phyloP scores from a whole-genome alignment of 1,140 invertebrate genomes.

The Drosophila sucinea region DNA sequence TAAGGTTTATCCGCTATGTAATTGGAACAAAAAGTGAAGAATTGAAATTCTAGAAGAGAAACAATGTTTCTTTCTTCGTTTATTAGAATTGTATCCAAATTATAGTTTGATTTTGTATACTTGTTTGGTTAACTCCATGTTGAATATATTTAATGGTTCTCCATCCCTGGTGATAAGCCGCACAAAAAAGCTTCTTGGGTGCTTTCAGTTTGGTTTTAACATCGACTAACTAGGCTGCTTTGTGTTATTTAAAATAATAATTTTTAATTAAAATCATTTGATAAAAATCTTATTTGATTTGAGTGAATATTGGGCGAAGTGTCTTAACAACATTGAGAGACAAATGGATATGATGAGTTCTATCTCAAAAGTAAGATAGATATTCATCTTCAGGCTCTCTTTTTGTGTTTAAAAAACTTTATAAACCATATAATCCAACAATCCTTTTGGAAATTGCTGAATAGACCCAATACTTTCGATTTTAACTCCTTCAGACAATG shows the following conservation, averaged over 20 bases:
- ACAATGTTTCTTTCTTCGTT: neutral
- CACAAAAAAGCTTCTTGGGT: neutral
- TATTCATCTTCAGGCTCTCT: no score
- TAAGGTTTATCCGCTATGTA: neutral
- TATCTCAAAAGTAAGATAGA: no score
- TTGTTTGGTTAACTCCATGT: neutral
- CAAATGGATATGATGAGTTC: no score
- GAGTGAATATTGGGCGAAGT: no score
- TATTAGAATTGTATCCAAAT: neutral
- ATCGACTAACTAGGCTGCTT: neutral
- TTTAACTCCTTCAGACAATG: no score
- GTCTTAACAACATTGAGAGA: no score
- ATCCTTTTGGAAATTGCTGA: no score
- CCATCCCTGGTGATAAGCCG: neutral
- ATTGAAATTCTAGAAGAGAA: neutral
- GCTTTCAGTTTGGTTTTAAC: neutral
- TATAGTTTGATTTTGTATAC: neutral
- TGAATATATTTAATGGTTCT: neutral
- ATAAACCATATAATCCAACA: neutral
- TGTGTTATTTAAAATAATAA: no score
- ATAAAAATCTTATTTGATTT: no score
- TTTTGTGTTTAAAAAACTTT: neutral
- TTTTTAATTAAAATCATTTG: no score
- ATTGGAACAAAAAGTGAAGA: neutral
- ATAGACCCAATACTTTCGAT: no score